These are phyloP conservation scores for Sphaerodactylus townsendi DNA, from an alignment of 2,113 vertebrate species.

Conservation along the genomic window DNA sequence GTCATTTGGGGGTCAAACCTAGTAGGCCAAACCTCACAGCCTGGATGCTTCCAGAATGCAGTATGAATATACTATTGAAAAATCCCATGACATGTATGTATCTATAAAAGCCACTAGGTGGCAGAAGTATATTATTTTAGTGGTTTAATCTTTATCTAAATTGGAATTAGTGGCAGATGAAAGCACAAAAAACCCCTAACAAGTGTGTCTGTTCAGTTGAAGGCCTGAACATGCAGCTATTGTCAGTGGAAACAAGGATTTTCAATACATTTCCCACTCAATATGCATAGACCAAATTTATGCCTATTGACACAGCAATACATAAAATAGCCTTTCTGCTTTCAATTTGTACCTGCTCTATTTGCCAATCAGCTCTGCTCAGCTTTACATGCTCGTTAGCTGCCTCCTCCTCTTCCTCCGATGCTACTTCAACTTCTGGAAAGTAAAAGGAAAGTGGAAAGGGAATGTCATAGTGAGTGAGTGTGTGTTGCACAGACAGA, in stretches of 20 bases:
- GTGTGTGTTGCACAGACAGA: neutral
- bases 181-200: neutral
- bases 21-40: neutral
- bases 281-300: neutral
- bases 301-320: neutral
- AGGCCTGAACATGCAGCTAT: neutral
- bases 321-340: neutral
- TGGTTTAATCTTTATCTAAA: neutral
- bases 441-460: neutral
- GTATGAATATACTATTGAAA: neutral
- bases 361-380: neutral
- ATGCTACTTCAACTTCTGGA: neutral
- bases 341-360: neutral
- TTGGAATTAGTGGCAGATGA: neutral
- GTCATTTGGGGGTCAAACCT: too few species aligned
- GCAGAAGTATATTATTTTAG: conserved; percentile 39
- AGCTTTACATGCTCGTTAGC: neutral
- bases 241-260: too few species aligned
- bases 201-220: neutral
- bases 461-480: neutral
- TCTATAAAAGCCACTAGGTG: conserved; percentile 43
- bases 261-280: neutral
- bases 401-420: neutral
- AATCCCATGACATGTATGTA: neutral
- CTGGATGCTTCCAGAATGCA: neutral